Base-by-base conservation (phyloP, 2,113 vertebrate species). In the Chlamydotis undulata region DNA sequence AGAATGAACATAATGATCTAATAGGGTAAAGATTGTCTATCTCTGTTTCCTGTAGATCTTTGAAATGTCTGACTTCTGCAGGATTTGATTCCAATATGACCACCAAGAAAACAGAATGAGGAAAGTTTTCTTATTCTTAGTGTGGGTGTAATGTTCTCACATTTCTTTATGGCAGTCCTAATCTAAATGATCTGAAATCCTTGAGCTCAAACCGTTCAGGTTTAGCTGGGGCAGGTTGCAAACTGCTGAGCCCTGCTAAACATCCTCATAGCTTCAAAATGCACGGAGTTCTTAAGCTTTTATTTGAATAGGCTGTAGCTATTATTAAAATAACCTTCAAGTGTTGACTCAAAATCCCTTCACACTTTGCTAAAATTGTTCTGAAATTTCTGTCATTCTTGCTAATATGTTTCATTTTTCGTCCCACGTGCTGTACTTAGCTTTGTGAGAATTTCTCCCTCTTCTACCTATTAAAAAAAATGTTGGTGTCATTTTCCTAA, bases 321-420 rank as follows among this genome's bases (percentile, higher is more conserved):
- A 96, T 96, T 96, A 98, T 96, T 98, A 98, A 98, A 98, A 98
- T 97, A 97, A 96, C 97, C 94, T 98, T 97, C 92, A 91, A 97
- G 96, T 98, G 95, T 97, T 97, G 95, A 97, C 96, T 98, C 95
- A 96, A 97, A 98, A 97, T 97, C 96, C 96, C 83, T 97, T 95
- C 94, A 95, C 92, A 95, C 94, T 97, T 97, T 95, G 94, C 93
- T 96, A 91, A 97, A 97, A 97, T 95, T 96, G 95, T 93, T 90
- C 95, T 97, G 97, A 97, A 98, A 97, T 96, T 97, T 97, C 93
- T 96, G 90, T 96, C 89, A 94, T 96, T 97, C 89, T 96, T 83
- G 75, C 87, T 94, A 94, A 95, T 95, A 94, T 93, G 73, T 95
- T 94, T 97, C 92, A 92, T 97, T 98, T 97, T 97, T 95, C 86